These are phyloP conservation scores for Gorsachius goisagi DNA, from an alignment of 2,113 vertebrate genomes.

Conservation along the genomic window DNA sequence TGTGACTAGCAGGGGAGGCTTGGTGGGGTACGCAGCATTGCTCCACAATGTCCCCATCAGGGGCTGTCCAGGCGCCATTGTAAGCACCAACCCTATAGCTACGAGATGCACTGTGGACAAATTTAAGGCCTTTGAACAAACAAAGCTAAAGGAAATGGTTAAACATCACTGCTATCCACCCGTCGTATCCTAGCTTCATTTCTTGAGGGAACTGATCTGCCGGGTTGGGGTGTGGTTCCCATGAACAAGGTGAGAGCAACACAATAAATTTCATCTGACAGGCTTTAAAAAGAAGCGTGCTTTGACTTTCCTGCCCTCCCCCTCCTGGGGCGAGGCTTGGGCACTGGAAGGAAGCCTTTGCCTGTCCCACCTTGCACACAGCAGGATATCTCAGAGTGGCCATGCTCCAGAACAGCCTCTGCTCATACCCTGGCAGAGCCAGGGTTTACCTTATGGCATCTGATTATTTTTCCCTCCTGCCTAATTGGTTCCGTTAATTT, in stretches of 20 bases:
- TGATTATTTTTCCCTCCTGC: not conserved
- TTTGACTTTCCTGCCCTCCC: not conserved
- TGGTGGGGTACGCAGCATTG: not conserved
- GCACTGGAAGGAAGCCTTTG: not conserved
- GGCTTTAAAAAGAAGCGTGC: not conserved
- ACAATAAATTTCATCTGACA: not conserved
- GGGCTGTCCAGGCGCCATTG: not conserved
- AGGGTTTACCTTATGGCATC: not conserved
- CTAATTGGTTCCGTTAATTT: conserved; percentile 33
- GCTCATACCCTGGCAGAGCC: not conserved
- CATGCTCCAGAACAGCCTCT: not conserved
- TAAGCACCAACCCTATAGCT: not conserved
- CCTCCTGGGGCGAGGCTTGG: not conserved
- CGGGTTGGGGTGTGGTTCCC: not conserved
- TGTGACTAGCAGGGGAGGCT: not conserved
- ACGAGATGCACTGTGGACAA: not conserved
- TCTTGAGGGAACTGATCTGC: not conserved
- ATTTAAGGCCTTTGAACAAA: not conserved
- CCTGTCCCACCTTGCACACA: not conserved
- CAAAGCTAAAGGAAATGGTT: not conserved
- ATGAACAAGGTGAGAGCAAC: not conserved
- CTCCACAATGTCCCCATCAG: rapidly evolving
- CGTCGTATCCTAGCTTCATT: not conserved
- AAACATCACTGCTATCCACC: not conserved
- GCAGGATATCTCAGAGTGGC: not conserved